Evolutionary conservation across 2,113 vertebrate species (phyloP).

Genomic region (Neodon shergylaensis): DNA sequence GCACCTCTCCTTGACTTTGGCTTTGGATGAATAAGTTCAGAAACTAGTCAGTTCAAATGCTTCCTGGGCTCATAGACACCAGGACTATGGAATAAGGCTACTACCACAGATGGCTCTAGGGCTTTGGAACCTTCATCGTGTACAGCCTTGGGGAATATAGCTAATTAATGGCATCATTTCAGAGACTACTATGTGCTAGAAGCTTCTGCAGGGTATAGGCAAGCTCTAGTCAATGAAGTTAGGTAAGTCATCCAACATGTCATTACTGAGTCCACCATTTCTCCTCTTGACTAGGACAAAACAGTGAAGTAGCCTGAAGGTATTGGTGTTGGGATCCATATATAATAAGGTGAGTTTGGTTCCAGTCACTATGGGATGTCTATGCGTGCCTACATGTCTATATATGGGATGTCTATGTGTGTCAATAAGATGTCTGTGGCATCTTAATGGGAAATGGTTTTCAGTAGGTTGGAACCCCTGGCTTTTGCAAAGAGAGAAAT

Average conservation of each 20-base stretch:
- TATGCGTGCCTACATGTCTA: too few relatives aligned
- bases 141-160: not conserved
- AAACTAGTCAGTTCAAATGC: conserved; percentile 18
- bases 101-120: not conserved
- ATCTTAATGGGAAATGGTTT: not conserved
- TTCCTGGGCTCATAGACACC: not conserved
- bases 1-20: not conserved
- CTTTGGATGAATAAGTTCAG: not conserved
- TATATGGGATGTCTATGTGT: too few relatives aligned
- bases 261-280: conserved; percentile 6
- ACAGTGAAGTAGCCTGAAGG: not conserved
- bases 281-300: not conserved
- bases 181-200: conserved; percentile 60
- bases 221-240: conserved; percentile 54
- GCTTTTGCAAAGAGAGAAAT: conserved; percentile 20
- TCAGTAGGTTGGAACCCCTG: not conserved
- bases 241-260: not conserved
- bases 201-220: conserved; percentile 31
- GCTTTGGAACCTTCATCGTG: not conserved
- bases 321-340: not conserved
- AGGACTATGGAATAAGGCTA: not conserved
- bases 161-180: conserved; percentile 57
- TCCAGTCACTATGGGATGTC: not conserved
- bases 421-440: too few relatives aligned
- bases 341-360: not conserved